These are phyloP conservation scores for Sycobia sp. DNA, from an alignment of 1,140 invertebrate genomes.

Conservation along the genomic window DNA sequence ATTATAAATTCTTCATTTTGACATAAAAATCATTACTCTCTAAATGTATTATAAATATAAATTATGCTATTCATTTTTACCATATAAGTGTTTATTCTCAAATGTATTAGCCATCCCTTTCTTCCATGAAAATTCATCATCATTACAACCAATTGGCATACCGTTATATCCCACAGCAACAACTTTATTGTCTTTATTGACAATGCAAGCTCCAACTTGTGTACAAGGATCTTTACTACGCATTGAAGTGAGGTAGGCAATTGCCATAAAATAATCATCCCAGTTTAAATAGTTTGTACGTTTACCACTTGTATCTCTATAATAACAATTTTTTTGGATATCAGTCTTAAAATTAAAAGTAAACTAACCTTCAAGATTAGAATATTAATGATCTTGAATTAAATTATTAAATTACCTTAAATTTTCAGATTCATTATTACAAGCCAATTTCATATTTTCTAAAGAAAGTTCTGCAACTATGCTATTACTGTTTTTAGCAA, in stretches of 20 bases:
- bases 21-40: not conserved
- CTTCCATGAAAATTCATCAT: constrained; percentile 88
- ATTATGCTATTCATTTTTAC: constrained; percentile 56
- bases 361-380: too few relatives aligned
- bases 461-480: too few relatives aligned
- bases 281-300: constrained; percentile 66
- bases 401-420: too few relatives aligned
- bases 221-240: constrained; percentile 91
- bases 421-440: too few relatives aligned
- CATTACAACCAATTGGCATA: constrained; percentile 86
- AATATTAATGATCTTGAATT: too few relatives aligned
- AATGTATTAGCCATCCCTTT: constrained; percentile 66
- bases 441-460: too few relatives aligned
- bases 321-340: too few relatives aligned
- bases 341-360: too few relatives aligned
- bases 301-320: constrained; percentile 56
- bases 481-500: too few relatives aligned
- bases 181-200: constrained; percentile 87
- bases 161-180: constrained; percentile 96
- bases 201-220: constrained; percentile 93
- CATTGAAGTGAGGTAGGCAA: constrained; percentile 80
- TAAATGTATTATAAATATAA: constrained; percentile 12
- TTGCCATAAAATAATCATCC: constrained; percentile 93
- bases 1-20: not conserved
- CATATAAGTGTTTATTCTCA: constrained; percentile 84